Percentiles rank a stretch among this genome's conserved stretches.
Evolutionary conservation across 2,797 vertebrate species (phyloP).

Genomic region (Hemitrygon akajei): DNA sequence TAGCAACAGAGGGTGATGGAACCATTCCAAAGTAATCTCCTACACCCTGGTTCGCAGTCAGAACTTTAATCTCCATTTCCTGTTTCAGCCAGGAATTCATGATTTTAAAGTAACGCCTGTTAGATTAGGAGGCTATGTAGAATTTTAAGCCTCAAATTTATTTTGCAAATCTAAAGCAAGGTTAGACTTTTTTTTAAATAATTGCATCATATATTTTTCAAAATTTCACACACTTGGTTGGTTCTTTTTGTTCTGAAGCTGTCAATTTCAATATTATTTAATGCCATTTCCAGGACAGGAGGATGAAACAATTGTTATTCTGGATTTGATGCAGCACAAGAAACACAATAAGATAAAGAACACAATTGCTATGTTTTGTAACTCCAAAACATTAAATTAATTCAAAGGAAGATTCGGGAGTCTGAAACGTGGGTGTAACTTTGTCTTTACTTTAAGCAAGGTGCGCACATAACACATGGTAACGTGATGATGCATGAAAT

Average conservation of each 20-base stretch:
- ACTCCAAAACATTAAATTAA: too few relatives aligned
- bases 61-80: conserved; percentile 24
- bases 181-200: background rate
- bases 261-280: too few relatives aligned
- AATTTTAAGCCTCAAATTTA: background rate
- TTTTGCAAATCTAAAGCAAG: background rate
- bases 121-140: background rate
- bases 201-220: background rate
- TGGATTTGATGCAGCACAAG: too few relatives aligned
- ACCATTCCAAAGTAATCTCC: conserved; percentile 13
- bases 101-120: background rate
- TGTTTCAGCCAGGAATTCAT: background rate
- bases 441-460: too few relatives aligned
- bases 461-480: too few relatives aligned
- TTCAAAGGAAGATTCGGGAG: too few relatives aligned
- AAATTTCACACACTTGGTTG: background rate
- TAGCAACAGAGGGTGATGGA: conserved; percentile 15
- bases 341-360: too few relatives aligned
- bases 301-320: too few relatives aligned
- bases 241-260: background rate
- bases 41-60: conserved; percentile 24
- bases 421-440: too few relatives aligned
- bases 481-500: too few relatives aligned
- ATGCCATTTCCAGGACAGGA: too few relatives aligned
- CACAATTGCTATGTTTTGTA: too few relatives aligned